Evolutionary conservation across 2,797 vertebrate genomes (phyloP).

Genomic region (Urocyon cinereoargenteus): DNA sequence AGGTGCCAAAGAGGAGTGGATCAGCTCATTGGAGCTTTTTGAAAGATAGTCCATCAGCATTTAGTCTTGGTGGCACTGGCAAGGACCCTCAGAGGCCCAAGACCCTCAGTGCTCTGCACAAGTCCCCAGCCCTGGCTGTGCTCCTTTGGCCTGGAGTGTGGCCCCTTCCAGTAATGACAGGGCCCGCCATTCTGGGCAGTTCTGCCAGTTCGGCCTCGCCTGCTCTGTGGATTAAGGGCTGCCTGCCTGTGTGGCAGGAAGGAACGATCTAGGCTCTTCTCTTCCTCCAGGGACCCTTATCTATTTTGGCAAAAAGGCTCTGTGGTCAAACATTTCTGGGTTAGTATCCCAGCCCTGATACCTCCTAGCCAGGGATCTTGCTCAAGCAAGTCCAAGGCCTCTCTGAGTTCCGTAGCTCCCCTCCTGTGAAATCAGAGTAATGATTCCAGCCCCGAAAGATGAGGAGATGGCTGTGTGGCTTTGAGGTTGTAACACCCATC

Average conservation of each 20-base stretch:
- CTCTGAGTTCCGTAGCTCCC: not conserved
- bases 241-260: not conserved
- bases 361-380: not conserved
- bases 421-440: not conserved
- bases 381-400: not conserved
- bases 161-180: not conserved
- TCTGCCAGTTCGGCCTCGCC: not conserved
- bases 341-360: not conserved
- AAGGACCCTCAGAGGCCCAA: not conserved
- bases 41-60: not conserved
- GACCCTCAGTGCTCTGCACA: not conserved
- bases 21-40: not conserved
- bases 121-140: not conserved
- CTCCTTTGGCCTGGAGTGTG: not conserved
- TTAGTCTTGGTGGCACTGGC: not conserved
- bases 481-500: not conserved
- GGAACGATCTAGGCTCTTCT: not conserved
- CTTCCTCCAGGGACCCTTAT: not conserved
- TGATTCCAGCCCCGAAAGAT: not conserved
- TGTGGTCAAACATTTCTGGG: not conserved
- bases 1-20: not conserved
- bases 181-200: not conserved
- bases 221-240: not conserved
- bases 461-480: not conserved
- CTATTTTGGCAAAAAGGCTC: slow-evolving; percentile 58